Percentiles rank a stretch among this genome's conserved stretches.
Evolutionary conservation across 2,797 vertebrate species (phyloP).

Genomic region (Diceros bicornis): DNA sequence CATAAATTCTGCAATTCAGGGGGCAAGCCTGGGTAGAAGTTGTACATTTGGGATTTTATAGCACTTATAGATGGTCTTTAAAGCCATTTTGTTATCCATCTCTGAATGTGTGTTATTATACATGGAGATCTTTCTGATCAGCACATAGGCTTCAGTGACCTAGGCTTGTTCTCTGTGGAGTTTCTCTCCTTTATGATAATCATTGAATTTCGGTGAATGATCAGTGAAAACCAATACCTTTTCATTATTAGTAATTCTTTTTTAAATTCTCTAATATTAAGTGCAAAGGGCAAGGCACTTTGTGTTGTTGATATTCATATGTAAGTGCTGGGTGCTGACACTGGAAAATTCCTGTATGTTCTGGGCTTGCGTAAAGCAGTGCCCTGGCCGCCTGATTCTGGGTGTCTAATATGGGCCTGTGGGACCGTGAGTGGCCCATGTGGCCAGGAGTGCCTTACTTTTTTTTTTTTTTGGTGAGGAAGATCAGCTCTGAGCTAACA

Average conservation of each 20-base stretch:
- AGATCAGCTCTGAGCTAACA: too few relatives aligned
- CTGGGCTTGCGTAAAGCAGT: background rate
- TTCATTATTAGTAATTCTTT: background rate
- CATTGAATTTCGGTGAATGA: background rate
- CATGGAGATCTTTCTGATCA: background rate
- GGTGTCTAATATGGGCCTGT: fast-evolving
- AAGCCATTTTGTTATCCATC: background rate
- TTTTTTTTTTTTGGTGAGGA: too few relatives aligned
- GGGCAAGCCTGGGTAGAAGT: background rate
- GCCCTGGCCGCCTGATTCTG: background rate
- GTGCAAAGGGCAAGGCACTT: background rate
- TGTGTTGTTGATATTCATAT: background rate
- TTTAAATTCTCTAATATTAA: background rate
- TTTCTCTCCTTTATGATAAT: background rate
- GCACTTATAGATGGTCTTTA: background rate
- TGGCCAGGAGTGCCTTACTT: background rate
- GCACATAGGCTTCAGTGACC: background rate
- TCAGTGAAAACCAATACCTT: background rate
- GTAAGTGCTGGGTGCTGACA: fast-evolving
- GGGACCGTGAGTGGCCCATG: background rate
- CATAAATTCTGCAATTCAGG: background rate
- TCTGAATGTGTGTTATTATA: background rate
- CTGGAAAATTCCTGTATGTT: background rate
- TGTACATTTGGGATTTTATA: too few relatives aligned
- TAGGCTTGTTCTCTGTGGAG: background rate